Evolutionary conservation across 2,797 vertebrate genomes (phyloP), one percentile per base, ranked within the genome.

Genomic region (Oreortyx pictus): DNA sequence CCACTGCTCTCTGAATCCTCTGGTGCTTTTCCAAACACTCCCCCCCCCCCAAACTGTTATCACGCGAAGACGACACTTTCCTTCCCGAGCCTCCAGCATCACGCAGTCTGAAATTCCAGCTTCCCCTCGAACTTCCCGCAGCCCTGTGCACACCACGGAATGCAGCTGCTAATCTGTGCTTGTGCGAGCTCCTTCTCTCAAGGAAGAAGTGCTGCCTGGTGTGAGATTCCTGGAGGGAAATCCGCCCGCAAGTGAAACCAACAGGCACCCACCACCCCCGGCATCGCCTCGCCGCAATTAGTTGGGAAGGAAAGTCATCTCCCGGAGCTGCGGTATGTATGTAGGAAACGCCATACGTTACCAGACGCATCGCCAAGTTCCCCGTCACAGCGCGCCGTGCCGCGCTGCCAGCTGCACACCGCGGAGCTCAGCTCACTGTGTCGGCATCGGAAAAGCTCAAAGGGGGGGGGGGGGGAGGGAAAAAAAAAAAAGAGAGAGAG

Each of bases 291-390:
- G 29, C 93, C 94, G 91, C 90, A 89, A 33, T 57, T 31, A 91
- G 93, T 94, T 92, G 85, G 85, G 93, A 84, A 91, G 96, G 71
- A 92, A 88, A 93, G 70, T 2, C 6, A 17, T 64, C 81, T 65
- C 8, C 5, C 92, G 46, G 70, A 92, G 95, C 89, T 59, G 15
- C 66, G 93, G 72, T 67, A n/a, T 92, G 79, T 54, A 64, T 84
- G 68, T 47, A 65, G 89, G 85, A 86, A 89, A 97, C 86, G 14
- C 52, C 73, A 97, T 95, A 97, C 97, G 20, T 98, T 98, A 98
- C 98, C 98, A 98, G 97, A 84, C 97, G 97, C 98, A 98, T 98
- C 43, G 60, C 86, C 97, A 97, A 96, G 97, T 97, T 98, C 83
- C 96, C 93, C 95, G 97, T 76, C 96, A 97, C 97, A 96, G 92